Base-by-base conservation (phyloP, 2,797 vertebrate genomes). In the Tapirus indicus region DNA sequence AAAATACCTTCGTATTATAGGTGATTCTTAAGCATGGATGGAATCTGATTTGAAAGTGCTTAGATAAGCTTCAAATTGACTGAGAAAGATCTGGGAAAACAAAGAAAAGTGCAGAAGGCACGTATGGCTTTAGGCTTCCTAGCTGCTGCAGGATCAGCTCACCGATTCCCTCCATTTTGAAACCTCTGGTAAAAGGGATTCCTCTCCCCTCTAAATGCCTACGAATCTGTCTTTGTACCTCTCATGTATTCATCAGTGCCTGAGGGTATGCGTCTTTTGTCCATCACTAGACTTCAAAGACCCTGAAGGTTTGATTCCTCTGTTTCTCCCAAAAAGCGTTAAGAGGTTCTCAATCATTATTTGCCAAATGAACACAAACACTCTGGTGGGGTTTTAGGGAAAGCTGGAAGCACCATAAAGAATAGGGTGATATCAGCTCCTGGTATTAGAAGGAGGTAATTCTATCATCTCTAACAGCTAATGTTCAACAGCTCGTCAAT, bases 401-500 rank as follows among this genome's bases (percentile, higher is more conserved):
- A 94, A 84, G 41, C 14, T 54, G 49, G 41, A 86, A 71, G 83
- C 11, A n/a, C 7, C 25, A 9, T 41, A 69, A 29, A 88, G 64
- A 60, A 7, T 38, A 79, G 32, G 7, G 16, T 88, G 52, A 16
- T 85, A 56, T 18, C 86, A 58, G 25, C 35, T 64, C 54, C 41
- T 38, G 54, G 58, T 84, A 60, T 83, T 87, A 47, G 72, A 88
- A 60, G 80, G 82, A 94, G 71, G 74, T 47, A 74, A 89, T 93
- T 85, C 86, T 62, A 80, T 96, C 89, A 77, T 87, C 83, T 62
- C 52, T 71, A 75, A 77, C 27, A 27, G 75, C 79, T 93, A 32
- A 58, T 83, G 88, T 66, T 94, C 87, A 92, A 58, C 74, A 94
- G 68, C 75, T 96, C 83, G 74, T 77, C 0, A 0, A 17, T 58